Percentiles rank a stretch among this genome's conserved stretches.
Evolutionary conservation across 2,113 vertebrate genomes (phyloP).

Genomic region (Zosterops japonicus): DNA sequence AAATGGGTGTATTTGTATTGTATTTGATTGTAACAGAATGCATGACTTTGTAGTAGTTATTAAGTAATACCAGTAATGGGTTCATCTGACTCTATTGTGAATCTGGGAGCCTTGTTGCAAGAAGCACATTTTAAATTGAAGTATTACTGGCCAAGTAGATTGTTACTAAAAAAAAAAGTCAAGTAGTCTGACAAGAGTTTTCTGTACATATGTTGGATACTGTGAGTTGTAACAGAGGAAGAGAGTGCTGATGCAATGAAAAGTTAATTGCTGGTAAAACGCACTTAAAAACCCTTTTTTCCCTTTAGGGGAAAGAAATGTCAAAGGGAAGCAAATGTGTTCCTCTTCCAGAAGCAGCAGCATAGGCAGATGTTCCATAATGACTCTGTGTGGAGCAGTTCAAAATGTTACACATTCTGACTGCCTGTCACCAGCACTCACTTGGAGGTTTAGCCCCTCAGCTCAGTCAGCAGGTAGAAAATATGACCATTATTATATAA

Average conservation of each 20-base stretch:
- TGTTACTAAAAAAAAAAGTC: background rate
- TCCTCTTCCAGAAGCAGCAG: background rate
- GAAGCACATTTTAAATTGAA: background rate
- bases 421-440: background rate
- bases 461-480: background rate
- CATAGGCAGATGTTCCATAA: background rate
- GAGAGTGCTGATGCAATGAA: background rate
- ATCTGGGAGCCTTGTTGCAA: background rate
- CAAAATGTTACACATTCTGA: background rate
- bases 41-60: background rate
- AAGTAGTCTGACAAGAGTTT: background rate
- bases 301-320: background rate
- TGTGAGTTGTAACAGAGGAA: background rate
- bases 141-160: background rate
- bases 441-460: background rate
- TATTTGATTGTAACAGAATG: background rate
- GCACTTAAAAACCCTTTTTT: background rate
- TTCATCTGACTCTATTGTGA: background rate
- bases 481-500: background rate
- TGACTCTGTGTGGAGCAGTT: background rate
- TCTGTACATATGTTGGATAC: background rate
- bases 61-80: background rate
- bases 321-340: background rate
- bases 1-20: background rate
- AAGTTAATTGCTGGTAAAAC: slow-evolving; percentile 24